Evolutionary conservation across 92 coral and sea anemone genomes (phyloP).

Genomic region (Metridium senile): DNA sequence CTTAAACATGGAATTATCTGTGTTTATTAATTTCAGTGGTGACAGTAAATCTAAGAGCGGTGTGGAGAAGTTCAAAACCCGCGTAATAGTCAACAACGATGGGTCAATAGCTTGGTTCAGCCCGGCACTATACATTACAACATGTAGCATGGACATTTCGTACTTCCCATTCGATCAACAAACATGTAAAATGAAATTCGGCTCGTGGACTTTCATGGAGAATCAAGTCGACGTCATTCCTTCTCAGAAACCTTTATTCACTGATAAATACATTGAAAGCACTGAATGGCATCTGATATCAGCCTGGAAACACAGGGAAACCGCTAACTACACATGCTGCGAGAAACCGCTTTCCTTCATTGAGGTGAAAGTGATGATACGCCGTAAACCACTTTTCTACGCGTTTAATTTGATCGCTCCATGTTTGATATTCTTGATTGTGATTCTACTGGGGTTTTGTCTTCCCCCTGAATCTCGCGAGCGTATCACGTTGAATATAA

Average conservation of each 20-base stretch:
- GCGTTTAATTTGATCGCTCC: conserved; percentile 86
- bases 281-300: conserved; percentile 83
- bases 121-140: conserved; percentile 86
- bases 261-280: conserved; percentile 67
- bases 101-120: conserved; percentile 82
- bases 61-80: conserved; percentile 86
- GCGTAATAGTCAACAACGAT: conserved; percentile 62
- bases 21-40: conserved; percentile 53
- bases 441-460: conserved; percentile 83
- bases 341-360: conserved; percentile 70
- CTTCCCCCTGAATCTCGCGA: conserved; percentile 96
- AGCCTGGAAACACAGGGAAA: conserved; percentile 53
- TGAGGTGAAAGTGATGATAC: conserved; percentile 64
- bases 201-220: conserved; percentile 85
- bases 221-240: conserved; percentile 70
- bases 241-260: conserved; percentile 49
- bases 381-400: conserved; percentile 82
- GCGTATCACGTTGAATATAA: conserved; percentile 89
- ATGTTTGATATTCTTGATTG: conserved; percentile 77
- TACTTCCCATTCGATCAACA: conserved; percentile 92
- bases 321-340: conserved; percentile 65
- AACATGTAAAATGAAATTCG: conserved; percentile 85
- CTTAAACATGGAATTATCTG: too few species aligned
- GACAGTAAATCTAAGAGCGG: conserved; percentile 89
- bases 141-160: conserved; percentile 82